Percentiles rank a stretch among this genome's conserved stretches.
These are phyloP conservation scores for Tragelaphus strepsiceros DNA, from an alignment of 2,113 vertebrate genomes.

Conservation along the genomic window DNA sequence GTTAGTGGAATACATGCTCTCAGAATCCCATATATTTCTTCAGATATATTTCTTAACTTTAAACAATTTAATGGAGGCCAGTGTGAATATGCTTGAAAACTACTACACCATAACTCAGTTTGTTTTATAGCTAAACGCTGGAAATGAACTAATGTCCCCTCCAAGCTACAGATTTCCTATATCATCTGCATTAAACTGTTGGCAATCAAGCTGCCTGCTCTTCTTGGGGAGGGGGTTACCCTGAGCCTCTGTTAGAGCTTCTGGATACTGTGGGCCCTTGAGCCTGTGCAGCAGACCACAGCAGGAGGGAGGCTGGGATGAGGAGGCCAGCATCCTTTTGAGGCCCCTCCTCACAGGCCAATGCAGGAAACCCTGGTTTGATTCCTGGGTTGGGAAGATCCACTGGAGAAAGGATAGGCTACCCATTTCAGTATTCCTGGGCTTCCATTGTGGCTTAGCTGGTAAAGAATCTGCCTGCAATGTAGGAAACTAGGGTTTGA, in stretches of 20 bases:
- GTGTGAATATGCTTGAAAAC: background rate
- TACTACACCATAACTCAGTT: background rate
- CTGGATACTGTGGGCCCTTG: background rate
- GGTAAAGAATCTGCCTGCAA: background rate
- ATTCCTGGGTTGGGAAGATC: background rate
- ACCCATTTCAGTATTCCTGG: background rate
- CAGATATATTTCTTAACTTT: background rate
- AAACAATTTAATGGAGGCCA: conserved; percentile 31
- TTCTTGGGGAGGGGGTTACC: background rate
- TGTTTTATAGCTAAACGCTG: background rate
- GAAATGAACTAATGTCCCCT: background rate
- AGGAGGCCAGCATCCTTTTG: background rate
- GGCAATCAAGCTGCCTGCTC: background rate
- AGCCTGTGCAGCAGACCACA: background rate
- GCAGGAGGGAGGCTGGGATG: fast-evolving
- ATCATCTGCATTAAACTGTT: background rate
- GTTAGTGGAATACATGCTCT: conserved; percentile 16
- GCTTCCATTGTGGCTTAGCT: background rate
- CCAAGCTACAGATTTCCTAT: background rate
- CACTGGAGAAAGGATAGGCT: background rate
- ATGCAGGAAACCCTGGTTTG: fast-evolving
- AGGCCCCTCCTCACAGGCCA: fast-evolving
- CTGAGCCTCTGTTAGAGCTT: background rate
- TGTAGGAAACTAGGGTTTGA: background rate
- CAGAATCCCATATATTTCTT: conserved; percentile 36